These are phyloP conservation scores for Parazoanthus darwini DNA, from an alignment of 92 coral and sea anemone genomes.

Conservation along the genomic window DNA sequence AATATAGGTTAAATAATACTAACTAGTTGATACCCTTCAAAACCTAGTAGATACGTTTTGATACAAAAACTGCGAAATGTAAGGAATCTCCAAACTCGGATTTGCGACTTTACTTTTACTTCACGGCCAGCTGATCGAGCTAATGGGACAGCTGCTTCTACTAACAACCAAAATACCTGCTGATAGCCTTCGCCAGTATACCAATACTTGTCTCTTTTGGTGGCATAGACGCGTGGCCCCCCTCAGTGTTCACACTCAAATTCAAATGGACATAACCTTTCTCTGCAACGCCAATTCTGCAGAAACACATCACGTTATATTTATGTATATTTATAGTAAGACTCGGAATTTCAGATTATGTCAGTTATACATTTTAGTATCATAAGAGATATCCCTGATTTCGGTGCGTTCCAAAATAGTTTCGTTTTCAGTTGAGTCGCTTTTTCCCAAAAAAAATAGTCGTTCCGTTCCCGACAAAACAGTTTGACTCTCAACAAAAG, in stretches of 20 bases:
- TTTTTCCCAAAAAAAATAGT: no score
- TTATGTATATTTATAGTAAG: no score
- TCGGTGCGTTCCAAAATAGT: no score
- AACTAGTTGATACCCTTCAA: no score
- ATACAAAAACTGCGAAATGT: no score
- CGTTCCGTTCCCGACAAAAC: no score
- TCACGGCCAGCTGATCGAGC: neutral
- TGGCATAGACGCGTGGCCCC: conserved; percentile 95
- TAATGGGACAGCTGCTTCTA: neutral
- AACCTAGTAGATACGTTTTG: no score
- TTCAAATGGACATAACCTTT: conserved; percentile 71
- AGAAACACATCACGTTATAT: neutral
- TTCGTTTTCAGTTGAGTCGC: no score
- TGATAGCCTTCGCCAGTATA: conserved; percentile 81
- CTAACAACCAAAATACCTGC: conserved; percentile 51
- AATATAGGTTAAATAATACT: no score
- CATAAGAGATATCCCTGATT: no score
- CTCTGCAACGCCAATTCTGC: conserved; percentile 92
- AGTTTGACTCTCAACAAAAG: no score
- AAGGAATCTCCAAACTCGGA: neutral
- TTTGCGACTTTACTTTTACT: neutral
- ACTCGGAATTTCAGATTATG: neutral
- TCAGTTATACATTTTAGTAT: neutral
- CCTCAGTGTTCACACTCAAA: conserved; percentile 69
- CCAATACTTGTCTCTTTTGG: conserved; percentile 88